These are phyloP conservation scores for Drosophila meridionalis DNA, from an alignment of 2,888 invertebrate genomes.

Conservation along the genomic window DNA sequence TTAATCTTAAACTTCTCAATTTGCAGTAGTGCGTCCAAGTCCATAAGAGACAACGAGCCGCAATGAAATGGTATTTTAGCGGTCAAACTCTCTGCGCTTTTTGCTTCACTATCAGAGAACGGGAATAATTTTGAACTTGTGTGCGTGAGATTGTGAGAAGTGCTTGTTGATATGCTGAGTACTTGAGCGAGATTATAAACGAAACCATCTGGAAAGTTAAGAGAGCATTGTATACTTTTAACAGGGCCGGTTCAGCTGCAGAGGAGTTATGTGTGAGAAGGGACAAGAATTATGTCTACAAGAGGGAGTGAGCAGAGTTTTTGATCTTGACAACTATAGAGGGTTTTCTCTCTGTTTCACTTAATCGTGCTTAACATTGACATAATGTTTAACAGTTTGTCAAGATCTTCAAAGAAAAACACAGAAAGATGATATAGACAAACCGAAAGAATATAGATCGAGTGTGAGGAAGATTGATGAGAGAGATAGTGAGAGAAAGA, in stretches of 20 bases:
- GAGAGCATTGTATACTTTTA: slow-evolving; percentile 1
- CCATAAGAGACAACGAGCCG: not conserved
- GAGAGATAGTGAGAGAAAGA: not conserved
- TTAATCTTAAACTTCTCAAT: slow-evolving; percentile 6
- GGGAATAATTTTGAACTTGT: not conserved
- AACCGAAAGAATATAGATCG: not conserved
- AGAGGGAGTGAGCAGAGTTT: not conserved
- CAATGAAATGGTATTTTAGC: slow-evolving; percentile 35
- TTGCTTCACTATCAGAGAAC: slow-evolving; percentile 10
- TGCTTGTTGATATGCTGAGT: slow-evolving; percentile 16
- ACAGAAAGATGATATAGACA: not conserved
- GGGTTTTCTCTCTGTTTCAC: no score
- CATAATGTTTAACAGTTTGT: no score
- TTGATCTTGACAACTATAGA: not conserved
- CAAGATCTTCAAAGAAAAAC: not conserved
- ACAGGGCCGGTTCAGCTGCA: slow-evolving; percentile 21
- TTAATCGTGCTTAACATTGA: no score
- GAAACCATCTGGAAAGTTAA: not conserved
- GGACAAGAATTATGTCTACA: no score
- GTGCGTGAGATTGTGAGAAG: slow-evolving; percentile 9
- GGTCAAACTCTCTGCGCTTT: not conserved
- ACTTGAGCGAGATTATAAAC: slow-evolving; percentile 10
- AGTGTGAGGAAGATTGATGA: not conserved
- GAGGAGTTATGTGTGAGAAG: not conserved
- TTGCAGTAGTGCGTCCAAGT: slow-evolving; percentile 9